phyloP scores from a whole-genome alignment of 2,797 vertebrate species.

The Fratercula arctica region DNA sequence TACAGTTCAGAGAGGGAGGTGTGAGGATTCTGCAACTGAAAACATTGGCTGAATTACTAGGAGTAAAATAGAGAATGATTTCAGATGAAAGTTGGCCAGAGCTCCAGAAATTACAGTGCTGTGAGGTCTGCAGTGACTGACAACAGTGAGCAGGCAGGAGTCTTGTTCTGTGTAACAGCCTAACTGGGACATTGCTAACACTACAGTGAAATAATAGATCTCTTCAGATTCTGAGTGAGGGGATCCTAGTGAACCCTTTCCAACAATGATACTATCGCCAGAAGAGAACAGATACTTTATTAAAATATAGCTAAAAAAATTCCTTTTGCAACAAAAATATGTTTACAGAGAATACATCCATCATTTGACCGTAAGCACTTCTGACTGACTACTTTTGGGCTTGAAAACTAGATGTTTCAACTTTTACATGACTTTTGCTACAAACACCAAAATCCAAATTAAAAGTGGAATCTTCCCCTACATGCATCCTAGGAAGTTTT shows the following conservation, averaged over 20 bases:
- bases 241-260: neutral
- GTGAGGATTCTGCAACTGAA: neutral
- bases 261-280: neutral
- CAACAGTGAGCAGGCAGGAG: neutral
- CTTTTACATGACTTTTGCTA: neutral
- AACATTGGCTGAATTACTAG: neutral
- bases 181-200: neutral
- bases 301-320: neutral
- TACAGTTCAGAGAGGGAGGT: neutral
- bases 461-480: neutral
- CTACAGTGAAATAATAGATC: neutral
- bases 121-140: neutral
- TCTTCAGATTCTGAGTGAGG: neutral
- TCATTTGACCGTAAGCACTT: neutral
- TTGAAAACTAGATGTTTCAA: neutral
- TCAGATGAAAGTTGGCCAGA: neutral
- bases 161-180: neutral
- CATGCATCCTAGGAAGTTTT: neutral
- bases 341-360: neutral
- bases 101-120: neutral
- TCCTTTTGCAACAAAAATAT: neutral
- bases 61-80: neutral
- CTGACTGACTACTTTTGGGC: neutral
- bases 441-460: neutral
- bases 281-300: neutral